Evolutionary conservation across 2,888 invertebrate genomes (phyloP).

Genomic region (Lottia gigantea): DNA sequence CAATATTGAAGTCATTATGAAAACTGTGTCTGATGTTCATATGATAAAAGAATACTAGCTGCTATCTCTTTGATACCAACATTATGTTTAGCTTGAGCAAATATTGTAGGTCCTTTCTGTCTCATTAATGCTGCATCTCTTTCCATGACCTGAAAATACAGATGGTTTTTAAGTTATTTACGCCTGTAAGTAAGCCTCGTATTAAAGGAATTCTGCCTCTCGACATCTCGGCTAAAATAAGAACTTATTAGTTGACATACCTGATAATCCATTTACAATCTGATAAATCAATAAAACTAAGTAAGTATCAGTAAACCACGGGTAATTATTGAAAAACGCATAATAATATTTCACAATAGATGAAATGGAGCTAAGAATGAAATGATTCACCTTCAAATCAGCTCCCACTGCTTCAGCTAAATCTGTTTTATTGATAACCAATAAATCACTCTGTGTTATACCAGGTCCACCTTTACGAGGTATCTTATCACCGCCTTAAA

Average conservation of each 20-base stretch:
- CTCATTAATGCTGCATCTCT: slow-evolving; percentile 55
- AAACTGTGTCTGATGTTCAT: slow-evolving; percentile 28
- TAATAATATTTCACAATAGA: no score
- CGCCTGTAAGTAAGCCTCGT: no score
- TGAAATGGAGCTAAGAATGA: not conserved
- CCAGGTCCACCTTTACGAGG: slow-evolving; percentile 65
- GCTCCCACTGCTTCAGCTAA: slow-evolving; percentile 65
- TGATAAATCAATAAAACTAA: no score
- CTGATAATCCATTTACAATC: no score
- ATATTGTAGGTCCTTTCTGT: slow-evolving; percentile 55
- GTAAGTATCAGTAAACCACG: no score
- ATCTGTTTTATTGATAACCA: slow-evolving; percentile 65
- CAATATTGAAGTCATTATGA: not conserved
- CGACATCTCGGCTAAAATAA: no score
- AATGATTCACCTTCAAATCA: slow-evolving; percentile 48
- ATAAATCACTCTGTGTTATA: slow-evolving; percentile 63
- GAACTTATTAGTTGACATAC: no score
- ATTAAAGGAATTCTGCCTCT: no score
- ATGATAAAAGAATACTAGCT: slow-evolving; percentile 39
- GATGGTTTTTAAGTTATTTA: no score
- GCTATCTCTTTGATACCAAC: slow-evolving; percentile 52
- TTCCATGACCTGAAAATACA: slow-evolving; percentile 49
- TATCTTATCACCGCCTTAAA: slow-evolving; percentile 62
- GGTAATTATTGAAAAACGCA: no score
- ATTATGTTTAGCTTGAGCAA: slow-evolving; percentile 56